A percentile compares a stretch with the other conserved stretches of the same genome.
Conservation (phyloP, 2,113 vertebrate species). For the Puma concolor region DNA sequence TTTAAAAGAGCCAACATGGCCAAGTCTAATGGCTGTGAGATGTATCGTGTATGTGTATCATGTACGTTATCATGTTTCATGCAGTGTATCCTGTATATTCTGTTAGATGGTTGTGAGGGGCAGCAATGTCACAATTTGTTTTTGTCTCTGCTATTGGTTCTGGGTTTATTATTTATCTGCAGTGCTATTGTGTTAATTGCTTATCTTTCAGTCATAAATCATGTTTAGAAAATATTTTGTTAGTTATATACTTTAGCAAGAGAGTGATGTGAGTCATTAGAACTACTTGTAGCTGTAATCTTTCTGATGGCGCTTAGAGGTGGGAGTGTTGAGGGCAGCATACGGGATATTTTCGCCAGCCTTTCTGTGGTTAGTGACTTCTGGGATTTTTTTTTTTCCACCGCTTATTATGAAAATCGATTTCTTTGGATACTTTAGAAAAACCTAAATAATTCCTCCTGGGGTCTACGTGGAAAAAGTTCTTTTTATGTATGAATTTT, state of each 20-base stretch:
- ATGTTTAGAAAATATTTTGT: slow-evolving; percentile 20
- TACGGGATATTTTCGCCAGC: not conserved
- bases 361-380: not conserved
- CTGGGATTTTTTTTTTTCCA: not conserved
- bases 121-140: not conserved
- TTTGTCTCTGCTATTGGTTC: not conserved
- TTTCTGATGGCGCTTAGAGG: not conserved
- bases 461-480: not conserved
- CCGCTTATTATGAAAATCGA: not conserved
- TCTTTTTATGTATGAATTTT: slow-evolving; percentile 17
- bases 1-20: not conserved
- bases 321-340: not conserved
- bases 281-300: not conserved
- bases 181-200: not conserved
- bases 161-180: slow-evolving; percentile 19
- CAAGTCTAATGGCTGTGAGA: not conserved
- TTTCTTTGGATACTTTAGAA: slow-evolving; percentile 10
- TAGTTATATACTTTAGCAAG: not conserved
- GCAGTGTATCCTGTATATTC: not conserved
- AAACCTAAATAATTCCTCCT: slow-evolving; percentile 38
- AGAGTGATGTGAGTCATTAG: not conserved
- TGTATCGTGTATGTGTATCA: not conserved
- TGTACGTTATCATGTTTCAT: not conserved
- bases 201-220: slow-evolving; percentile 40
- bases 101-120: not conserved